A percentile compares a stretch with the other conserved stretches of the same genome.
Conservation (phyloP, 2,113 vertebrate species). For the Columba livia region DNA sequence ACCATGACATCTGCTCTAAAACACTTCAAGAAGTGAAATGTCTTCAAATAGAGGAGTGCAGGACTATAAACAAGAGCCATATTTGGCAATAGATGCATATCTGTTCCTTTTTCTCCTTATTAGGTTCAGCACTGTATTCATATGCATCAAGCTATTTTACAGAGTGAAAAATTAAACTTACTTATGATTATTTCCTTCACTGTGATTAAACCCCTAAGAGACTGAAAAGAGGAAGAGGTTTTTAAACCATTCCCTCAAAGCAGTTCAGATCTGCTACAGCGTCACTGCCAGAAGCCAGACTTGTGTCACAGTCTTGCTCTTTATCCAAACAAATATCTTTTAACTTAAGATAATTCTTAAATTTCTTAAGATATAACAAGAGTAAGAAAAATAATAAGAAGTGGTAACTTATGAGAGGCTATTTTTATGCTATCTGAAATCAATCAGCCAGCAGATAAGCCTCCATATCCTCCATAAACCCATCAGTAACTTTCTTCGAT, state of each 20-base stretch:
- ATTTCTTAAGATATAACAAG: neutral
- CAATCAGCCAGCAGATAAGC: rapidly evolving
- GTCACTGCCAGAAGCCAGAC: neutral
- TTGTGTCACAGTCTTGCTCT: neutral
- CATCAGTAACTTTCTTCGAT: neutral
- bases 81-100: neutral
- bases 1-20: neutral
- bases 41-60: neutral
- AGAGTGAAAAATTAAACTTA: neutral
- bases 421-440: neutral
- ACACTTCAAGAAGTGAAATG: neutral
- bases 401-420: neutral
- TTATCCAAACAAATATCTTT: neutral
- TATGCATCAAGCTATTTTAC: neutral
- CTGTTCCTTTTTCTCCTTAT: neutral
- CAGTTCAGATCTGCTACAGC: neutral
- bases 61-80: neutral
- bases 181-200: neutral
- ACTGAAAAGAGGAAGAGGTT: neutral
- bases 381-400: neutral
- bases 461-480: neutral
- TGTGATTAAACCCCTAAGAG: neutral
- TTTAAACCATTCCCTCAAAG: neutral
- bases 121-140: neutral
- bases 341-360: neutral